Evolutionary conservation across 2,797 vertebrate genomes (phyloP), one percentile per base, ranked within the genome.

Genomic region (Yasuhikotakia modesta): DNA sequence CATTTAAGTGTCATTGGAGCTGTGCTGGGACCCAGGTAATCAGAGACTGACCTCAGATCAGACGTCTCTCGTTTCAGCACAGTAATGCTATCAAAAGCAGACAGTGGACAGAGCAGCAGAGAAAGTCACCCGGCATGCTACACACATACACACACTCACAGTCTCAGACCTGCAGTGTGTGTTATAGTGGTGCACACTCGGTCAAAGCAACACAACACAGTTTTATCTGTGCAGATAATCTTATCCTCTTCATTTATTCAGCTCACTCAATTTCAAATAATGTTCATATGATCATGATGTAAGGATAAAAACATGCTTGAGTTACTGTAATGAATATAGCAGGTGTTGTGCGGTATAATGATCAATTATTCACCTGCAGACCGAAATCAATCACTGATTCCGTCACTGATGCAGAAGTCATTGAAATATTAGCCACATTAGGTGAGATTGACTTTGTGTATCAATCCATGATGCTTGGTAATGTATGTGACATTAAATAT

Each of bases 401-500:
- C 79, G 77, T 89, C 89, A 84, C 46, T 84, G 85, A 89, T 86
- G 82, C 82, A 83, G 73, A 70, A 86, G 80, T 84, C 63, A 82
- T 79, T 91, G 91, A 90, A 93, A 93, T 88, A 86, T 87, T 88
- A 93, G 85, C 87, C 88, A 86, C 35, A 82, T 63, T 17, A 73
- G 85, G 90, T 43, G 24, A 14, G 57, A 73, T 73, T 73, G 53
- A 90, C 88, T 79, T 87, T 75, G 75, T 85, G 81, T 87, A 90
- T 88, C 86, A 87, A 84, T 73, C 78, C 70, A 55, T 78, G 86
- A 87, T 87, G 81, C 84, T 57, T 86, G 90, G 93, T 92, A 93
- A 93, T 92, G 92, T 93, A 92, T 87, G 88, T 89, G 82, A 77
- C 90, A 93, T 93, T 88, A 92, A 93, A 90, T 86, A 93, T 93